Evolutionary conservation across 2,113 vertebrate species (phyloP), one percentile per base, ranked within the genome.

Genomic region (Salvator merianae): DNA sequence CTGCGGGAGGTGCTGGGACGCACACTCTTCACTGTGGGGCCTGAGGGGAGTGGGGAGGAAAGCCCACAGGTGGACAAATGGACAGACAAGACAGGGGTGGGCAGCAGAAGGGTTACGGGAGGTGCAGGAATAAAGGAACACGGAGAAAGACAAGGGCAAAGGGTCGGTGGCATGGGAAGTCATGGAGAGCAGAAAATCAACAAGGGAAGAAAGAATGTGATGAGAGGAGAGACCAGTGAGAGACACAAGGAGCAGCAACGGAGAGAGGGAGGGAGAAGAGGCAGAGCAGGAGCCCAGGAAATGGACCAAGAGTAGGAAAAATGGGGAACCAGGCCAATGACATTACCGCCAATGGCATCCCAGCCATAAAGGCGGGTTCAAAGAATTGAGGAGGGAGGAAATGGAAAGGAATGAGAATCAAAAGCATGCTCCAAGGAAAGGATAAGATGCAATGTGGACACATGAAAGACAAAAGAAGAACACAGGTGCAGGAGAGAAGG

Each of bases 1-100:
- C 96, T 97, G 90, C 94, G 94, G 93, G 94, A 95, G 87, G 88
- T 88, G 85, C 90, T 77, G 72, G 88, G 90, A 72, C 63, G 89
- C 91, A 85, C 83, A 30, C 83, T 79, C 83, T 85, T 85, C 83
- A 72, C 55, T 73, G 83, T 85, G 83, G 83, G 83, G 83, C 83
- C 83, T 85, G 83, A 59, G 83, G 72, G 82, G 40, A 38, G 28
- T 50, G 32, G 40, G 53, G 55, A 74, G 43, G 43, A 38, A 53
- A 83, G 62, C 69, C 36, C 81, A 74, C 82, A 71, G 9, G 71
- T 62, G 38, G 80, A 55, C 47, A 55, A 13, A 55, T 50, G 38
- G 50, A 59, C 36, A 43, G 28, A 24, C 55, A 59, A 53, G 66
- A 59, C 7, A 55, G 36, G n/a, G 50, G 43, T 3, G 40, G 38